Evolutionary conservation across 1,140 invertebrate species (phyloP).

Genomic region (Calliopsis andreniformis): DNA sequence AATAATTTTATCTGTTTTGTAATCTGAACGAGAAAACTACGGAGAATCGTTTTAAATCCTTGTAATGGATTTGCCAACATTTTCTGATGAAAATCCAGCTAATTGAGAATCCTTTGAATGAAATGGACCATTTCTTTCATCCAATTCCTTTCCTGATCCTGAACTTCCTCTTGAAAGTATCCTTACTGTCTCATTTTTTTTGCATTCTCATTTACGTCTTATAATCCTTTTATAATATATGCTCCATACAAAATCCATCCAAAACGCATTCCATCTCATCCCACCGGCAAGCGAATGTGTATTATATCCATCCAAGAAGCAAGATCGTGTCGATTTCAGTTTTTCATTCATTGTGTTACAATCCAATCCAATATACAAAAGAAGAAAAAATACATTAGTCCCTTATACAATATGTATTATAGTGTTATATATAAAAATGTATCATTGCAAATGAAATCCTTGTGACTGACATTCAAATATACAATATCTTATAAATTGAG

Average conservation of each 20-base stretch:
- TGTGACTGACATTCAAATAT: conserved; percentile 44
- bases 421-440: conserved; percentile 62
- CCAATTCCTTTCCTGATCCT: conserved; percentile 68
- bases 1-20: conserved; percentile 24
- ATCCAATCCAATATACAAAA: conserved; percentile 83
- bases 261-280: conserved; percentile 73
- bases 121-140: conserved; percentile 65
- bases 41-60: conserved; percentile 63
- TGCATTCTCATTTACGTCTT: conserved; percentile 63
- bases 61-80: conserved; percentile 70
- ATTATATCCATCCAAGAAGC: conserved; percentile 81
- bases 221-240: conserved; percentile 71
- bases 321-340: conserved; percentile 81
- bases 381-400: conserved; percentile 83
- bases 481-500: conserved; percentile 25
- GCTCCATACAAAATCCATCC: conserved; percentile 79
- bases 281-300: conserved; percentile 77
- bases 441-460: conserved; percentile 61
- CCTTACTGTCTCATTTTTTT: conserved; percentile 66
- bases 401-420: conserved; percentile 67
- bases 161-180: conserved; percentile 72
- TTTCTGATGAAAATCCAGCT: conserved; percentile 74
- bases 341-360: conserved; percentile 82
- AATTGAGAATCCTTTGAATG: conserved; percentile 69
- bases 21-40: conserved; percentile 52